Base-by-base conservation (phyloP, 2,113 vertebrate species). In the Oryzias javanicus region DNA sequence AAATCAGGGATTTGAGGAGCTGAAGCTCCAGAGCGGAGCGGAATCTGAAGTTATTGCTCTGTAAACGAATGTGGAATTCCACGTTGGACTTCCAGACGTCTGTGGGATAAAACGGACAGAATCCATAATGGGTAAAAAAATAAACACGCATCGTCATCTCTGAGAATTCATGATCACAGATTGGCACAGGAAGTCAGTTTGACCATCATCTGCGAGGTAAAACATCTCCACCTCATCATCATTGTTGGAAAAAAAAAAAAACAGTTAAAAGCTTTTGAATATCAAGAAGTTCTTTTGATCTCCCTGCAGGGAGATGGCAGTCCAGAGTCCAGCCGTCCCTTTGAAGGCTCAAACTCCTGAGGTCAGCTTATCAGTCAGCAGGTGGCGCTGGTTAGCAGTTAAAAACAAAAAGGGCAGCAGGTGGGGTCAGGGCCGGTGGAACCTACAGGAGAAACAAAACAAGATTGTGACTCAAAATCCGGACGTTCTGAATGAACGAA, bases 391-490 rank as follows among this genome's bases (percentile, higher is more conserved):
- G 56, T 35, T 15, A 86, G 82, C 86, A 79, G 91, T 35, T n/a
- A 55, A 18, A 41, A 47, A 60, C 70, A 24, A 78, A 84, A 64
- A 7, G 3, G 44, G 16, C 44, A 46, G 44, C 17, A 46, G 17
- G 44, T 64, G 41, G 64, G 78, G 64, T 92, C 93, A 99, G 20
- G 97, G 96, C 83, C 97, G 92, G 67, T 99, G 97, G 90, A 99
- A 99, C 93, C 97, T 98, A 79, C 66, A 83, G n/a, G 14, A 69
- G 44, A 82, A 51, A 49, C 42, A 16, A 16, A 19, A 18, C 8
- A 12, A 10, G 35, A 12, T 35, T 35, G n/a, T n/a, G 35, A 35
- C 8, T 12, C 35, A 35, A 35, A 35, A 35, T 35, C 35, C 8
- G 12, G 35, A 12, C 3, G 8, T 35, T 35, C 10, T 12, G 35